A percentile compares a stretch with the other conserved stretches of the same genome.
Evolutionary conservation across 2,113 vertebrate genomes (phyloP).

Genomic region (Emydocephalus ijimae): DNA sequence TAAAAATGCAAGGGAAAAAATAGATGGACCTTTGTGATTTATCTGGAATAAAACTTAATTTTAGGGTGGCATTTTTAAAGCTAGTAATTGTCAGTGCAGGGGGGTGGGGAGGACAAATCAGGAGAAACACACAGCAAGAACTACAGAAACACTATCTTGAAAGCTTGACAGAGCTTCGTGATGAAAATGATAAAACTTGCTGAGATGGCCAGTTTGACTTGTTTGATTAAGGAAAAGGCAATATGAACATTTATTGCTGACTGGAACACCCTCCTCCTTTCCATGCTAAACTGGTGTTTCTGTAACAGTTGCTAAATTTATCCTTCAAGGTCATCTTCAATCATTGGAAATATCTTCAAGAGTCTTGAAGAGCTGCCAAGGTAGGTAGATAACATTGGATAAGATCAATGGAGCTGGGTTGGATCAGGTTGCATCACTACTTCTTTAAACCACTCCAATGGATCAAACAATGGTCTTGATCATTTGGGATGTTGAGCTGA

Average conservation of each 20-base stretch:
- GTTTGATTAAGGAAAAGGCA: neutral
- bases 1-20: neutral
- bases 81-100: neutral
- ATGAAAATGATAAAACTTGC: neutral
- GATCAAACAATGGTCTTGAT: neutral
- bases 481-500: neutral
- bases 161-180: neutral
- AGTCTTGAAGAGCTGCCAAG: neutral
- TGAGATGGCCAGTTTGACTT: neutral
- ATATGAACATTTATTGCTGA: neutral
- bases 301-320: neutral
- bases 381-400: neutral
- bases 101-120: neutral
- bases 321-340: neutral
- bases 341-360: neutral
- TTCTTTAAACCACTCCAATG: neutral
- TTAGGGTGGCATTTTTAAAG: neutral
- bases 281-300: neutral
- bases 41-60: neutral
- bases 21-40: neutral
- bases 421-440: neutral
- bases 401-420: neutral
- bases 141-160: neutral
- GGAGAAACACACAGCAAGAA: neutral
- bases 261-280: neutral